Evolutionary conservation across 2,797 vertebrate genomes (phyloP), one percentile per base, ranked within the genome.

Genomic region (Sebastes iracundus): DNA sequence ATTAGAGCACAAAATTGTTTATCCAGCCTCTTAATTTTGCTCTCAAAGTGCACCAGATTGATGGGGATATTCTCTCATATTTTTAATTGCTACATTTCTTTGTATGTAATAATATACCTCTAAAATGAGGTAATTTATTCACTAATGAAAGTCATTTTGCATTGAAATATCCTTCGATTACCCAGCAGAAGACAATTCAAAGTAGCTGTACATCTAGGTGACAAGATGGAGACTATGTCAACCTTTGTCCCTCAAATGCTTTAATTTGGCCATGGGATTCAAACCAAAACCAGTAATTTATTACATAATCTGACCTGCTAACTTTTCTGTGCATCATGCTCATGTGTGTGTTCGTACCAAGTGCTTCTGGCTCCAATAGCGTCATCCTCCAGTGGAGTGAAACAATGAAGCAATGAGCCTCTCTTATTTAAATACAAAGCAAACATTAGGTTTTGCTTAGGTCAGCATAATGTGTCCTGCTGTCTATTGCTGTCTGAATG

Each of bases 401-500:
- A 46, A 46, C 7, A 35, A 28, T 25, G 4, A 67, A 46, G 56
- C 7, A 35, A 28, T 25, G 4, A 32, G 11, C 23, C 20, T 52
- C 14, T 6, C 22, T 71, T 25, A 30, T 66, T 56, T 49, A 18
- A 61, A 66, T 14, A 33, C 18, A 62, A 61, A 72, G 61, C 55
- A 67, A 69, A 81, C 42, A 56, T 70, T 56, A 66, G 32, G 1
- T 71, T 82, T 77, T 72, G 5, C 30, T 42, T 53, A 52, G 32
- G 35, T 60, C 25, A 68, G 14, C 4, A 8, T 55, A 53, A 52
- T 33, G 35, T 18, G 52, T 71, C 38, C 27, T 32, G 23, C 46
- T 61, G 52, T 22, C 28, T n/a, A 60, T 30, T 79, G 66, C 67
- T 58, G 1, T 59, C 56, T 59, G 38, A 38, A 55, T 8, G 12